Evolutionary conservation across 2,888 invertebrate species (phyloP).

Genomic region (Tethea ocularis): DNA sequence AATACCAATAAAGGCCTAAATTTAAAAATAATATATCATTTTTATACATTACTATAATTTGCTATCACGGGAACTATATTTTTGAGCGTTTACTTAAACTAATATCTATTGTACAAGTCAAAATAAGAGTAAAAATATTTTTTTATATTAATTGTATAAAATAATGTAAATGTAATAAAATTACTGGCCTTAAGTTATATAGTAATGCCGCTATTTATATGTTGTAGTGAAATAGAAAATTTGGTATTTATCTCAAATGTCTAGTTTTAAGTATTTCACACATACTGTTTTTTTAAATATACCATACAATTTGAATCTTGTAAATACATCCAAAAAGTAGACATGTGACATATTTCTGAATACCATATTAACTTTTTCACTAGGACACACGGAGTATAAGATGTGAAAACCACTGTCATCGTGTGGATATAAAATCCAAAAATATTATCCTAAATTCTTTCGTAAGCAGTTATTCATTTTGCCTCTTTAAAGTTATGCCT

Average conservation of each 20-base stretch:
- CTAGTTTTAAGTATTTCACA: no score
- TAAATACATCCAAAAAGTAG: no score
- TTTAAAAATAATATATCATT: slow-evolving; percentile 9
- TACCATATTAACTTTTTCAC: no score
- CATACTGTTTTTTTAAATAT: background rate
- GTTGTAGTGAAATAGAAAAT: slow-evolving; percentile 12
- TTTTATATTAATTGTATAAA: slow-evolving; percentile 7
- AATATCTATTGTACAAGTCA: background rate
- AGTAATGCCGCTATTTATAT: slow-evolving; percentile 45
- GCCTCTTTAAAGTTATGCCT: no score
- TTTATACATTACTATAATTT: slow-evolving; percentile 2
- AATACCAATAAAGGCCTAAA: background rate
- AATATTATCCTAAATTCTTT: no score
- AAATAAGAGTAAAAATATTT: background rate
- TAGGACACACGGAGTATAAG: no score
- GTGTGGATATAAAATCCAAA: no score
- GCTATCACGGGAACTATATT: slow-evolving; percentile 8
- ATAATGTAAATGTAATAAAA: slow-evolving; percentile 44
- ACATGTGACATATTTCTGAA: no score
- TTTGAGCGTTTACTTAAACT: slow-evolving; percentile 3
- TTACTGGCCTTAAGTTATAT: slow-evolving; percentile 62
- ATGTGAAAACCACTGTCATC: no score
- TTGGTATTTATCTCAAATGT: background rate
- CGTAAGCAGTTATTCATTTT: no score
- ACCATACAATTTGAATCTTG: no score